These are phyloP conservation scores for Takifugu bimaculatus DNA, from an alignment of 2,113 vertebrate species.

Conservation along the genomic window DNA sequence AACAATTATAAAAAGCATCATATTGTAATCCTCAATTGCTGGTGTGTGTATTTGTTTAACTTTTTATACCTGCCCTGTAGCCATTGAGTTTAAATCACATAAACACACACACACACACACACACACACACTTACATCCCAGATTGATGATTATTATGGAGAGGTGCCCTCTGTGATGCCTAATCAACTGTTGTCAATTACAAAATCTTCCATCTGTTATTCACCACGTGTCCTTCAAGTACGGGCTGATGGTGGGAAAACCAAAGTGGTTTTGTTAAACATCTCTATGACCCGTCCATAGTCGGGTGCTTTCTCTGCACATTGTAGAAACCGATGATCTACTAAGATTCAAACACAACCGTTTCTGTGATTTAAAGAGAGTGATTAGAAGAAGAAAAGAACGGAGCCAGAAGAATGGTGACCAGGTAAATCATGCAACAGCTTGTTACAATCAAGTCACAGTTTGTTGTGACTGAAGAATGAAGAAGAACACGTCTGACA, in stretches of 20 bases:
- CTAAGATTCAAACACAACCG: no score
- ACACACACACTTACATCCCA: slow-evolving; percentile 13
- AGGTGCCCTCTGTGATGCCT: slow-evolving; percentile 43
- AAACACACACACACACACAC: background rate
- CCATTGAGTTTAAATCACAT: no score
- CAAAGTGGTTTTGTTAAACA: slow-evolving; percentile 4
- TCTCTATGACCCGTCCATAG: background rate
- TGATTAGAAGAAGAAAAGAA: no score
- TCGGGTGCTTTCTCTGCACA: no score
- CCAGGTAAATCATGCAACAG: no score
- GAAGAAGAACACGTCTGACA: background rate
- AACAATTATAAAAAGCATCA: no score
- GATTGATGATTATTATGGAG: slow-evolving; percentile 30
- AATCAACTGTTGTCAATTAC: slow-evolving; percentile 39
- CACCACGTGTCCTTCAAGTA: slow-evolving; percentile 12
- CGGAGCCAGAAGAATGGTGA: no score
- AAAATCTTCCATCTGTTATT: slow-evolving; percentile 28
- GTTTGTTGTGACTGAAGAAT: background rate
- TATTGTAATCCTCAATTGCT: no score
- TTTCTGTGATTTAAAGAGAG: no score
- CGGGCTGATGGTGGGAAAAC: background rate
- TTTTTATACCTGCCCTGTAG: background rate
- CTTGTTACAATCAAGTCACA: no score
- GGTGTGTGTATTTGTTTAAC: no score
- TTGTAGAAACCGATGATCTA: no score